Evolutionary conservation across 1,140 invertebrate species (phyloP).

Genomic region (Drosophila pruinosa): DNA sequence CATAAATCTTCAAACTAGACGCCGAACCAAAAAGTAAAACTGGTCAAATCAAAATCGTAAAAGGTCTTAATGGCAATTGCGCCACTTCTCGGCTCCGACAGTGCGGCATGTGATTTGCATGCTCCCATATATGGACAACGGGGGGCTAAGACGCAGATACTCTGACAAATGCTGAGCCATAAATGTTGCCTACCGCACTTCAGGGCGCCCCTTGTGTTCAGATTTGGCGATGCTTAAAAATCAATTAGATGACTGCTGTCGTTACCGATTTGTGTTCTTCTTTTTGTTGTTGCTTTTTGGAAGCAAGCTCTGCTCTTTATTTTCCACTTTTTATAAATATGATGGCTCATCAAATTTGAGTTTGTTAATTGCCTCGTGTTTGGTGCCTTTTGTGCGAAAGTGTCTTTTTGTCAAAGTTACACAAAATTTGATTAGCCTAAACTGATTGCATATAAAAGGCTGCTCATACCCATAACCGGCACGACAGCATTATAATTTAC

Average conservation of each 20-base stretch:
- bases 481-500: not conserved
- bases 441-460: conserved; percentile 41
- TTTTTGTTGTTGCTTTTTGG: conserved; percentile 5
- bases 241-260: conserved; percentile 53
- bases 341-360: conserved; percentile 60
- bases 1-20: conserved; percentile 37
- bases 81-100: conserved; percentile 41
- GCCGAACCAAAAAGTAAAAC: conserved; percentile 43
- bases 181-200: conserved; percentile 13
- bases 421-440: conserved; percentile 46
- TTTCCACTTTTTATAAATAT: conserved; percentile 2
- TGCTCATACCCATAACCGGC: not conserved
- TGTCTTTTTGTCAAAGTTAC: conserved; percentile 16
- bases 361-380: conserved; percentile 44
- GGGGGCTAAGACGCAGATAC: not conserved
- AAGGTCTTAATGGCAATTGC: conserved; percentile 62
- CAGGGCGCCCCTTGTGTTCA: conserved; percentile 31
- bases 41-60: conserved; percentile 29
- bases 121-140: conserved; percentile 33
- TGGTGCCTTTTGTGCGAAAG: not conserved
- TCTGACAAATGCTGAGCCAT: conserved; percentile 9
- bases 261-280: conserved; percentile 36
- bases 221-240: conserved; percentile 50
- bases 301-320: not conserved
- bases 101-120: conserved; percentile 60